These are phyloP conservation scores for Celastrina argiolus DNA, from an alignment of 2,888 invertebrate species.

Conservation along the genomic window DNA sequence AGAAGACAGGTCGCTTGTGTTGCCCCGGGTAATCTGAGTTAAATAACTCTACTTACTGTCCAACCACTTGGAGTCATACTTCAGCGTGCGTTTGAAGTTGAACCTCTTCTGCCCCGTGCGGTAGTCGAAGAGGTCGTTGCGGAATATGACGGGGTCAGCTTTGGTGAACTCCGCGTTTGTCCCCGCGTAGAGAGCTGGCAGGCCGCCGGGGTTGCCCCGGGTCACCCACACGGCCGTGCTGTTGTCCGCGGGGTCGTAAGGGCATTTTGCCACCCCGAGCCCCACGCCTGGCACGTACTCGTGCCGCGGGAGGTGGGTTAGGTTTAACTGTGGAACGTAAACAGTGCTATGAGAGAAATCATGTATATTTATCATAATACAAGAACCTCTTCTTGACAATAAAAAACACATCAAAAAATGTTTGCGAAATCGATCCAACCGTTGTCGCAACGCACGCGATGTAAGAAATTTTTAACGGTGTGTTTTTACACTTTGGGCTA, in stretches of 20 bases:
- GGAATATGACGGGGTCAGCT: constrained; percentile 84
- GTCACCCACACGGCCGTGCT: constrained; percentile 86
- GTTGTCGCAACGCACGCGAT: too few relatives aligned
- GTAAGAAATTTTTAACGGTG: too few relatives aligned
- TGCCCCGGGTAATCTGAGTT: constrained; percentile 61
- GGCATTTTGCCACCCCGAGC: constrained; percentile 83
- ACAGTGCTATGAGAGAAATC: too few relatives aligned
- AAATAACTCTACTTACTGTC: constrained; percentile 76
- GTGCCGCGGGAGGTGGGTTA: constrained; percentile 76
- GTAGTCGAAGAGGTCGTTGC: constrained; percentile 81
- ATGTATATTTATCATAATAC: too few relatives aligned
- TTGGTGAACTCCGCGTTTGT: constrained; percentile 85
- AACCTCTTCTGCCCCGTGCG: constrained; percentile 79
- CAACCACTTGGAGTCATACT: constrained; percentile 85
- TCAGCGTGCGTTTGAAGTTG: constrained; percentile 81
- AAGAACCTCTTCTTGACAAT: too few relatives aligned
- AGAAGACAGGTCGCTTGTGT: constrained; percentile 82
- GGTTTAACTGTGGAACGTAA: constrained; percentile 61
- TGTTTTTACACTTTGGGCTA: too few relatives aligned
- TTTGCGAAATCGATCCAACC: too few relatives aligned
- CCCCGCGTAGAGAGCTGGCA: constrained; percentile 83
- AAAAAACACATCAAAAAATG: too few relatives aligned
- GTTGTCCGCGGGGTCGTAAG: constrained; percentile 85
- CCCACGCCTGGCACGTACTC: constrained; percentile 81
- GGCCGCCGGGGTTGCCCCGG: constrained; percentile 80